Evolutionary conservation across 1,140 invertebrate species (phyloP).

Genomic region (Druon quercuslanigerum): DNA sequence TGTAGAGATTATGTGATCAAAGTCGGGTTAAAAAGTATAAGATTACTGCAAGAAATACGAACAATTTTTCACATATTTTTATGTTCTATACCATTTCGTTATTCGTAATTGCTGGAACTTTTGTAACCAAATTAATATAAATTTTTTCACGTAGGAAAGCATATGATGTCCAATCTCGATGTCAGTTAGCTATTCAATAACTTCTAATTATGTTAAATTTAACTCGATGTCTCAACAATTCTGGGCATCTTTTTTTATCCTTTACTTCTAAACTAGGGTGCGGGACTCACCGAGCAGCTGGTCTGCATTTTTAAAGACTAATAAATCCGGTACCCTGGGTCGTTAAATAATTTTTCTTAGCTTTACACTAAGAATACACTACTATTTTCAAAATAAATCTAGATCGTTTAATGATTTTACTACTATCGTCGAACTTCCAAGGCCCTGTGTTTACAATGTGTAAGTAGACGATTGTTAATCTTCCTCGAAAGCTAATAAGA

Average conservation of each 20-base stretch:
- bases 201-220: background rate
- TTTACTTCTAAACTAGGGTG: constrained; percentile 46
- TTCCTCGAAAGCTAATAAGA: no score
- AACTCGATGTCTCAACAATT: background rate
- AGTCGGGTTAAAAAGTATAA: background rate
- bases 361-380: constrained; percentile 21
- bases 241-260: constrained; percentile 41
- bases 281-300: constrained; percentile 73
- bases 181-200: constrained; percentile 13
- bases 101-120: background rate
- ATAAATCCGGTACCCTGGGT: constrained; percentile 46
- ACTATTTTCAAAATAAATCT: constrained; percentile 30
- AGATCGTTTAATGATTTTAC: background rate
- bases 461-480: no score
- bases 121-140: background rate
- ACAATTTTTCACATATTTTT: background rate
- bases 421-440: no score
- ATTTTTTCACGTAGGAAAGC: background rate
- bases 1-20: background rate
- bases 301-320: constrained; percentile 61
- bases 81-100: background rate
- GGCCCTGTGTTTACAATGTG: no score
- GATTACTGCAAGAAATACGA: constrained; percentile 3
- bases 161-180: background rate
- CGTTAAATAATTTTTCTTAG: constrained; percentile 33